Evolutionary conservation across 1,140 invertebrate genomes (phyloP), one percentile per base, ranked within the genome.

Genomic region (Tribolium castaneum): DNA sequence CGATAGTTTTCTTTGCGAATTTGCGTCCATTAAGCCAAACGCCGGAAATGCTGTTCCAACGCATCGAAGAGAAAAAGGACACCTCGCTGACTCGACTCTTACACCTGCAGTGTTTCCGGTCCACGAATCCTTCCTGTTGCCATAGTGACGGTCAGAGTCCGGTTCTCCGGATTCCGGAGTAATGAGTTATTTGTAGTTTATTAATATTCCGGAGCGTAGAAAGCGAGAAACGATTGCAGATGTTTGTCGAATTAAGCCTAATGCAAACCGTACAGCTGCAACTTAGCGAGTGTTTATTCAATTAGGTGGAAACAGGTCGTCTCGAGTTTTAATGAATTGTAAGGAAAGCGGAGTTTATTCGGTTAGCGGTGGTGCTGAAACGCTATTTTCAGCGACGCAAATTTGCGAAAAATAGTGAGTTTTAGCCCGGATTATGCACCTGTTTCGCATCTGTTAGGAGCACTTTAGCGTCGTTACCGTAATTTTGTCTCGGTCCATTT

Each of bases 381-480:
- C 39, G 39, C 39, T n/a, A n/a, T 9, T 45, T 45, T n/a, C 39
- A 45, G n/a, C 5, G 2, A 9, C 39, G 39, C 39, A 45, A 45
- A 45, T 45, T 45, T 45, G 25, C 25, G 25, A 30, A 30, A 30
- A 30, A 30, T 30, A 30, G 25, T 30, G 25, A 30, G 25, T 30
- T 25, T 56, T 22, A 56, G 52, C 52, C n/a, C 14, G 5, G 7
- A 25, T 25, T 7, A 72, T 75, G 52, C 72, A 75, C 72, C 72
- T 75, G 72, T 75, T 75, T 75, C 72, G 30, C 77, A 74, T 71
- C 77, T 75, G 71, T 25, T 72, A 56, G 52, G 34, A 59, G 70
- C 76, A 72, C 66, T 72, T 72, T 62, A 75, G 51, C 14, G 34
- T 66, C 77, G 59, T 78, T 78, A 78, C 75, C 56, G 52, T 78